Evolutionary conservation across 1,140 invertebrate genomes (phyloP), one percentile per base, ranked within the genome.

Genomic region (Ditylenchus dipsaci): DNA sequence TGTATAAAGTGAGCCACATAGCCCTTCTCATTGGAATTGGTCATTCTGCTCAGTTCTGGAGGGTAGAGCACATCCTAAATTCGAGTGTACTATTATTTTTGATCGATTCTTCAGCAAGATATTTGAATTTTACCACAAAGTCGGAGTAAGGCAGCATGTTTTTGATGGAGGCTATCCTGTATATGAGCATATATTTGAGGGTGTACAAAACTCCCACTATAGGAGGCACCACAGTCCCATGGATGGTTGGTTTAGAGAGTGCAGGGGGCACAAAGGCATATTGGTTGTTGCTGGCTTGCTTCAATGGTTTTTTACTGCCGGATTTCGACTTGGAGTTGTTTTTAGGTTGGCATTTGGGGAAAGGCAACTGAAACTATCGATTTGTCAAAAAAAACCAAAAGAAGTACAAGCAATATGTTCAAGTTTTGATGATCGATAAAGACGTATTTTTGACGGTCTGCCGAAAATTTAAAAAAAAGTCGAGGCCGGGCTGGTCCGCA

Each of bases 131-230:
- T 53, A 64, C 47, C 29, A 42, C 27, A 27, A 56, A 45, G 33
- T 67, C 30, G 26, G 65, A 38, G 19, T 61, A 45, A 61, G 59
- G 65, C 57, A 67, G 23, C 8, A 62, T 43, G 8, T 53, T 53
- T 38, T 67, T 67, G 23, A 62, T 66, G 27, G 65, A 67, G 15
- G 56, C 65, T 30, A 67, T 67, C 42, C 65, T 60, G 19, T 30
- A 67, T 13, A 67, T 60, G 9, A 67, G 60, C 33, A 67, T 60
- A 30, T 67, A 67, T 27, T 67, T 67, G 5, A 67, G 56, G 27
- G 65, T 63, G 42, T 67, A 67, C 33, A 67, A 38, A n/a, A 53
- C 30, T 49, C 60, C 65, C 15, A 27, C 38, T 5, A 53, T 26
- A 53, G 49, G 49, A 7, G n/a, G 49, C 49, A 21, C 49, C n/a